phyloP scores from a whole-genome alignment of 2,888 invertebrate species.

The Apomyelois bistriatella region DNA sequence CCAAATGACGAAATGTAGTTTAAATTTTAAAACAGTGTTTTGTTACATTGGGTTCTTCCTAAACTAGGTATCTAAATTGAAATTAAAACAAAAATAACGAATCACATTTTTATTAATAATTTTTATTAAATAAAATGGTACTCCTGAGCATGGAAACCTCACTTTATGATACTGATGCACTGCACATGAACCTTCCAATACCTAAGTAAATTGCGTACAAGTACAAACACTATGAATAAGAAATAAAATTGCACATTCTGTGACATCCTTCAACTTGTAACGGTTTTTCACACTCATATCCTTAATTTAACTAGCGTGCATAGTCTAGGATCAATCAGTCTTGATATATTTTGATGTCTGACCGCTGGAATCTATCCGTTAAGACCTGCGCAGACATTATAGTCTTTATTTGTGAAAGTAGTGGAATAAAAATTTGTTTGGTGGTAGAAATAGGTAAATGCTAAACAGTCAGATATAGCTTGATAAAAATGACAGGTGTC shows the following conservation, averaged over 20 bases:
- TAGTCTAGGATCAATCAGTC: background rate
- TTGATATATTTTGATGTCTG: background rate
- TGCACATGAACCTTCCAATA: background rate
- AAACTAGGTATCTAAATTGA: background rate
- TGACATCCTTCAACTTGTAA: background rate
- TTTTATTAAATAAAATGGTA: conserved; percentile 10
- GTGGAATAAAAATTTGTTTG: too few relatives aligned
- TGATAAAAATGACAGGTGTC: too few relatives aligned
- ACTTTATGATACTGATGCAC: too few relatives aligned
- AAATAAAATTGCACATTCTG: conserved; percentile 3
- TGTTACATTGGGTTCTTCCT: too few relatives aligned
- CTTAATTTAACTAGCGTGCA: background rate
- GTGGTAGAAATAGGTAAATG: too few relatives aligned
- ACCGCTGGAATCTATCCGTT: too few relatives aligned
- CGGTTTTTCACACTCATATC: background rate
- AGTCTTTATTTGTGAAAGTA: too few relatives aligned
- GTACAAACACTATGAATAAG: background rate
- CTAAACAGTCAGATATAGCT: too few relatives aligned
- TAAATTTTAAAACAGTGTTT: too few relatives aligned
- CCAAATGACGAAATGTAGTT: too few relatives aligned
- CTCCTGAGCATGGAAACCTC: background rate
- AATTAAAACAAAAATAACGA: background rate
- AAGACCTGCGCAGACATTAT: too few relatives aligned
- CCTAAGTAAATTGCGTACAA: background rate
- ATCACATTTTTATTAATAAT: conserved; percentile 5